phyloP scores from a whole-genome alignment of 2,797 vertebrate species.

The Lates japonicus region DNA sequence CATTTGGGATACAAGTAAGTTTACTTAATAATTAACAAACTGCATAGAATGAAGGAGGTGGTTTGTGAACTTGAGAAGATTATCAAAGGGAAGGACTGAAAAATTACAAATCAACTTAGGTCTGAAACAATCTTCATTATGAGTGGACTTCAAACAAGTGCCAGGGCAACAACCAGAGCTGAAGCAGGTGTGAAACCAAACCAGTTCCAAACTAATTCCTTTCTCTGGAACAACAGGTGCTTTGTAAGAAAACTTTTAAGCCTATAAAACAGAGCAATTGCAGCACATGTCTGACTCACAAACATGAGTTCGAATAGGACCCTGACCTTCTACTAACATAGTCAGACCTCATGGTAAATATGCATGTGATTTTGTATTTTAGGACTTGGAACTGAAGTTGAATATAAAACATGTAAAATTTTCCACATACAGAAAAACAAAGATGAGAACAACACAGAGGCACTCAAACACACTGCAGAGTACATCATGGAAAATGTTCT shows the following conservation, averaged over 20 bases:
- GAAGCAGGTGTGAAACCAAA: constrained; percentile 4
- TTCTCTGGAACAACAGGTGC: not conserved
- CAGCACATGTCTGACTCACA: constrained; percentile 4
- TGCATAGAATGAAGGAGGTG: too few species aligned
- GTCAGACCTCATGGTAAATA: not conserved
- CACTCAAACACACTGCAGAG: not conserved
- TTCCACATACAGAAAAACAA: not conserved
- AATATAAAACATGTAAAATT: not conserved
- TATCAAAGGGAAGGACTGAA: too few species aligned
- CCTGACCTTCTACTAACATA: constrained; percentile 17
- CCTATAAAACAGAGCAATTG: not conserved
- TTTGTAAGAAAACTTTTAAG: not conserved
- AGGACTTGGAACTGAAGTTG: not conserved
- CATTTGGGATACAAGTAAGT: too few species aligned
- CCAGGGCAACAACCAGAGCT: not conserved
- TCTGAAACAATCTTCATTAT: too few species aligned
- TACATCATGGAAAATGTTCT: constrained; percentile 41
- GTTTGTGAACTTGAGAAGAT: too few species aligned
- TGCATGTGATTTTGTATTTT: not conserved
- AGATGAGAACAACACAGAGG: too few species aligned
- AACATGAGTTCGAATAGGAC: constrained; percentile 2
- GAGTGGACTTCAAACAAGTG: too few species aligned
- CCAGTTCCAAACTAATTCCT: constrained; percentile 13
- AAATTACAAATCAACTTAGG: too few species aligned
- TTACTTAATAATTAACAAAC: too few species aligned